A percentile compares a stretch with the other conserved stretches of the same genome.
phyloP scores from a whole-genome alignment of 2,888 invertebrate genomes.

The Habrosyne pyritoides region DNA sequence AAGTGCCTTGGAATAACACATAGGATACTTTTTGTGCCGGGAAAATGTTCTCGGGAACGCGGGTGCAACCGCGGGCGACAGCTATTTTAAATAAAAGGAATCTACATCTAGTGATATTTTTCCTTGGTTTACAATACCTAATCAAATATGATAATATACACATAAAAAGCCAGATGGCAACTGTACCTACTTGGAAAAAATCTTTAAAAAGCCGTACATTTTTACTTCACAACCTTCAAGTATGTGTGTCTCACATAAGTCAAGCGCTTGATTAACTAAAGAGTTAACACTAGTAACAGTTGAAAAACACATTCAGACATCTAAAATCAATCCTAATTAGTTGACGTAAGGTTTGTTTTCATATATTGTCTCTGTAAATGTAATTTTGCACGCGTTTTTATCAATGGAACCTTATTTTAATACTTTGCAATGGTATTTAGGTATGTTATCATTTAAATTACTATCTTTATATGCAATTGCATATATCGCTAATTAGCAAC shows the following conservation, averaged over 20 bases:
- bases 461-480: slow-evolving; percentile 37
- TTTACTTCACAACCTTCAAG: not conserved
- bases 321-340: not conserved
- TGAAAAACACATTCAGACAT: not conserved
- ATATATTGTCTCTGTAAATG: not conserved
- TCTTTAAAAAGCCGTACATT: too few relatives aligned
- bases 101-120: too few relatives aligned
- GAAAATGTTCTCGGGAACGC: too few relatives aligned
- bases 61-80: too few relatives aligned
- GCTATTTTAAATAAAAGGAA: too few relatives aligned
- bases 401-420: slow-evolving; percentile 22
- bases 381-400: not conserved
- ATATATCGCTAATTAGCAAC: too few relatives aligned
- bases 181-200: too few relatives aligned
- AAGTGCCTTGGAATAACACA: too few relatives aligned
- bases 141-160: too few relatives aligned
- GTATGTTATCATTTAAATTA: slow-evolving; percentile 32
- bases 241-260: not conserved
- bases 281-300: not conserved
- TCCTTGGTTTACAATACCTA: too few relatives aligned
- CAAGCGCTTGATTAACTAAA: not conserved
- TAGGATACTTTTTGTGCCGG: too few relatives aligned
- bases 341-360: not conserved
- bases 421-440: slow-evolving; percentile 32
- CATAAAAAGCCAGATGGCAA: too few relatives aligned